Evolutionary conservation across 2,888 invertebrate genomes (phyloP).

Genomic region (Malthinus seriepunctatus): DNA sequence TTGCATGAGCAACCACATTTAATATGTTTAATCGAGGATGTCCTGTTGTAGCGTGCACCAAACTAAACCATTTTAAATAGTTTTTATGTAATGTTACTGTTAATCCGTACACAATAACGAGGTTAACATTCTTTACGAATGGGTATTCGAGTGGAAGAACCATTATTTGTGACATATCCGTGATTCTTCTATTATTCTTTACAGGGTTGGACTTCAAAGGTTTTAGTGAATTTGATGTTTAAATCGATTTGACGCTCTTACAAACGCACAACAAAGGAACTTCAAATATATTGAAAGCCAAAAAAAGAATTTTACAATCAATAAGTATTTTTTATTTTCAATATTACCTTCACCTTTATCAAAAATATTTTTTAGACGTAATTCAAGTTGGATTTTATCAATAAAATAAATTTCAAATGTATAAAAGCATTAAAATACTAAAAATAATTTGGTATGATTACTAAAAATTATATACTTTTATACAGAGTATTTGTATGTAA

Average conservation of each 20-base stretch:
- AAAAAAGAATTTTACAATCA: neutral
- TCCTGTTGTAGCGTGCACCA: constrained; percentile 18
- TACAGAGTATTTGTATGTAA: no score
- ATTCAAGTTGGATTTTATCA: no score
- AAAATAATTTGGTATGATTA: no score
- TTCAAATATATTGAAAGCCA: neutral
- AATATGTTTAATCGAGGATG: constrained; percentile 26
- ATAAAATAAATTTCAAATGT: no score
- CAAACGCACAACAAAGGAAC: neutral
- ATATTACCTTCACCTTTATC: no score
- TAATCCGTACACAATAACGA: constrained; percentile 18
- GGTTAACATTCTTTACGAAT: constrained; percentile 19
- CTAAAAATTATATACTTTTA: no score
- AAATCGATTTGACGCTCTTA: constrained; percentile 5
- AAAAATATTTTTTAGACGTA: no score
- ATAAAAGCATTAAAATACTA: no score
- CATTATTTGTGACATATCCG: constrained; percentile 11
- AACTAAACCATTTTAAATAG: constrained; percentile 31
- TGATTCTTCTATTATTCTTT: constrained; percentile 9
- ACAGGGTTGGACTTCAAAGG: constrained; percentile 13
- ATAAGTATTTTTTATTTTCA: no score
- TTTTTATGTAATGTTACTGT: constrained; percentile 26
- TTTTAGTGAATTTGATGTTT: constrained; percentile 12
- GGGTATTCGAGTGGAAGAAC: constrained; percentile 24
- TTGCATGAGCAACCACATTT: constrained; percentile 29